Evolutionary conservation across 1,140 invertebrate genomes (phyloP).

Genomic region (Reticulitermes speratus): DNA sequence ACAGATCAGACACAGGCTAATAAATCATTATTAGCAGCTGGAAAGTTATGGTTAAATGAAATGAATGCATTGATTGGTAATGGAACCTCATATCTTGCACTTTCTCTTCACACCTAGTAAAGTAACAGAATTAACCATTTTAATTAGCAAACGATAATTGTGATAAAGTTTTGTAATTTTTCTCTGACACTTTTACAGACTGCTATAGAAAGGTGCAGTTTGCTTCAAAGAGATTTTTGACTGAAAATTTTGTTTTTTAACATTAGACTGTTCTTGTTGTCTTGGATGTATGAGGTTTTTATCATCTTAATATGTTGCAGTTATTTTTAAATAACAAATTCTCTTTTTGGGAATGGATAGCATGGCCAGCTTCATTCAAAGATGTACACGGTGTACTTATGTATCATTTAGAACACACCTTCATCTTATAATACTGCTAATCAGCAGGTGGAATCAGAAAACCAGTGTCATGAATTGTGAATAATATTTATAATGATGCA

Average conservation of each 20-base stretch:
- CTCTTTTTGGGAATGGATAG: slow-evolving; percentile 5
- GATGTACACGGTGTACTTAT: slow-evolving; percentile 28
- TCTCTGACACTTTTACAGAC: slow-evolving; percentile 34
- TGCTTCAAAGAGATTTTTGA: slow-evolving; percentile 40
- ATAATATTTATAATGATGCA: not conserved
- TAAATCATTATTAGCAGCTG: slow-evolving; percentile 5
- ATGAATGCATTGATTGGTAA: slow-evolving; percentile 33
- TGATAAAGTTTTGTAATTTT: slow-evolving; percentile 32
- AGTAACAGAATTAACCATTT: slow-evolving; percentile 30
- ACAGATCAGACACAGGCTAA: not conserved
- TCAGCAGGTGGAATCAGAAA: not conserved
- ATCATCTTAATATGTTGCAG: not conserved
- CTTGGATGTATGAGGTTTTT: not conserved
- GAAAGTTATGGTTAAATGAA: slow-evolving; percentile 3
- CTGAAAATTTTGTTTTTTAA: not conserved
- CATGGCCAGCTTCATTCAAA: slow-evolving; percentile 19
- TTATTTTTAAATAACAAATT: slow-evolving; percentile 1
- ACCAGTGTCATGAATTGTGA: not conserved
- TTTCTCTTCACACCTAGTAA: slow-evolving; percentile 27
- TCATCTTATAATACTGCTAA: not conserved
- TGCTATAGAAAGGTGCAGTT: slow-evolving; percentile 42
- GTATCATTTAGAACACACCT: not conserved
- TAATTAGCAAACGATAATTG: slow-evolving; percentile 31
- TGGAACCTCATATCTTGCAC: slow-evolving; percentile 31
- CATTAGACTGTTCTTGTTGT: slow-evolving; percentile 21